Base-by-base conservation (phyloP, 2,113 vertebrate species). In the Calypte anna region DNA sequence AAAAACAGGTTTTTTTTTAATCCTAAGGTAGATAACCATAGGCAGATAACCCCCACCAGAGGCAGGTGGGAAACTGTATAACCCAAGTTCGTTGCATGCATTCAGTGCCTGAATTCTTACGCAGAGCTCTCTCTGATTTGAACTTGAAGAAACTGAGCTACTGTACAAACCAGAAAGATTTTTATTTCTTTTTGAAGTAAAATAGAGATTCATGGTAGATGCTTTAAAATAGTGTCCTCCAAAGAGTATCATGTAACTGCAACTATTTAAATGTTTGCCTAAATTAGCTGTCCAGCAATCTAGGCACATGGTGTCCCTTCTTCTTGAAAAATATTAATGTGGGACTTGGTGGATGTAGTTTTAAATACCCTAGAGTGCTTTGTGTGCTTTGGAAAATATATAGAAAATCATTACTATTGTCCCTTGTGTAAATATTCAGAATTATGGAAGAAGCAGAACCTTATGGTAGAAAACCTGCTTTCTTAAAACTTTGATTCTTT, bases 381-480 rank as follows among this genome's bases (percentile, higher is more conserved):
- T 86, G 19, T 46, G 24, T 72, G 21, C 6, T 23, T 43, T 19
- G 10, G 28, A 48, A 59, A 20, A 38, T 3, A 14, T 21, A 9
- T 89, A 70, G 5, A 87, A 55, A 48, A 15, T 70, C 40, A 5
- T 6, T 62, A 5, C 11, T 67, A 17, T 50, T 36, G 6, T 62
- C 85, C 8, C 24, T 76, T 7, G 7, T n/a, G 25, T 31, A 59
- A 82, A 43, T 74, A 67, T 15, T 67, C 7, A 4, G 31, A 83
- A 15, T 77, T 81, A 14, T 10, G 12, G n/a, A 84, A 90, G 63
- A 86, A 92, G 12, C 7, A 58, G 50, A 77, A 92, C 70, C 6
- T 15, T n/a, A 10, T 1, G 4, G 21, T 83, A 33, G 19, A 54
- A 86, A 81, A 30, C 1, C 0, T 2, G 10, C 16, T 0, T 44